Percentiles rank a stretch among this genome's conserved stretches.
Conservation (phyloP, 2,113 vertebrate species). For the Otis tarda region DNA sequence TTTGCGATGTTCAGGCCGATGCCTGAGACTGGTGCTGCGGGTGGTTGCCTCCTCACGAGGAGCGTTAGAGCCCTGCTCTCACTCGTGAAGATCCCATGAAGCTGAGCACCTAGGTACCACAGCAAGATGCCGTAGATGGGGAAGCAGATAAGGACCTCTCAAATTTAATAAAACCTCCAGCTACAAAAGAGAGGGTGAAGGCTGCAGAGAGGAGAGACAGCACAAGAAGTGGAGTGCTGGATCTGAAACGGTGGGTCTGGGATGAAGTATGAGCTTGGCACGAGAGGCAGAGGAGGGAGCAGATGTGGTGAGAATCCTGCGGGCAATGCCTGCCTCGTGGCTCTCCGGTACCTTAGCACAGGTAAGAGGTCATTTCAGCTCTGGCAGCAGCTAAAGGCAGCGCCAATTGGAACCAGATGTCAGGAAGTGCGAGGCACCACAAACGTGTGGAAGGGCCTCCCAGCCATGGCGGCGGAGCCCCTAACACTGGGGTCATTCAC, state of each 20-base stretch:
- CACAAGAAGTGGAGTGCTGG: rapidly evolving
- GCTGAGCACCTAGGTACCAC: not conserved
- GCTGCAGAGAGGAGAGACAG: not conserved
- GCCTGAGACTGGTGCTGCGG: not conserved
- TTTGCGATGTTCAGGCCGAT: not conserved
- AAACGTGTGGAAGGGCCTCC: constrained; percentile 44
- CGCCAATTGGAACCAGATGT: constrained; percentile 65
- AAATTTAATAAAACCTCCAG: not conserved
- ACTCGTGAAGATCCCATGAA: not conserved
- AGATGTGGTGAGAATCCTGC: not conserved
- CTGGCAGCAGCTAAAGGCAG: not conserved
- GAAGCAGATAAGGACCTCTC: rapidly evolving
- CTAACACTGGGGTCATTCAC: constrained; percentile 59
- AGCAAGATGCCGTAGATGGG: not conserved
- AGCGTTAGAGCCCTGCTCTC: not conserved
- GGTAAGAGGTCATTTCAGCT: constrained; percentile 45
- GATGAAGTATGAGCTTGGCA: not conserved
- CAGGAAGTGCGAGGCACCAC: constrained; percentile 60
- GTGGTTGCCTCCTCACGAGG: not conserved
- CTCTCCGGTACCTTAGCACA: constrained; percentile 39
- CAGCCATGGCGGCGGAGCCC: constrained; percentile 5
- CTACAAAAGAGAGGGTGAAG: not conserved
- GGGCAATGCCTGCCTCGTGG: not conserved
- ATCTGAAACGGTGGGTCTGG: rapidly evolving
- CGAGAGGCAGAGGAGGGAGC: not conserved